These are phyloP conservation scores for Dendrolimus kikuchii DNA, from an alignment of 1,140 invertebrate genomes.

Conservation along the genomic window DNA sequence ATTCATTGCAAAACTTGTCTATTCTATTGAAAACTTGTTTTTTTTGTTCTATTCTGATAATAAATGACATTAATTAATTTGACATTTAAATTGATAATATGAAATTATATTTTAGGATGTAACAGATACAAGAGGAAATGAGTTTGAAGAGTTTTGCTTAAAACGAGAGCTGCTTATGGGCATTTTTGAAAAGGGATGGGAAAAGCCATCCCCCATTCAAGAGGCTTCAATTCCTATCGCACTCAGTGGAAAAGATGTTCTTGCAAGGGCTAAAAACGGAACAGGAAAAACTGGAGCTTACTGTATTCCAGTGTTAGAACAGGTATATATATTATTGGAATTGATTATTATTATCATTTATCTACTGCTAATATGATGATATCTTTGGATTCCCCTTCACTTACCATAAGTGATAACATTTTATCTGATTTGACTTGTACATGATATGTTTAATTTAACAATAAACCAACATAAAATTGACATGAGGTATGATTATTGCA, in stretches of 20 bases:
- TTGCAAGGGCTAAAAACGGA: constrained; percentile 99
- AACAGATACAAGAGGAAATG: constrained; percentile 98
- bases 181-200: constrained; percentile 99
- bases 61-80: no score
- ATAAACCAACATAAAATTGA: neutral
- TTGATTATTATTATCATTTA: constrained; percentile 6
- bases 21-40: no score
- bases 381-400: constrained; percentile 70
- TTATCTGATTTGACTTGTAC: constrained; percentile 27
- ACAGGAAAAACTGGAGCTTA: constrained; percentile 99
- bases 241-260: constrained; percentile 96
- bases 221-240: constrained; percentile 99
- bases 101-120: constrained; percentile 85
- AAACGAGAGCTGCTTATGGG: constrained; percentile 99
- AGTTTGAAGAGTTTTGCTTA: constrained; percentile 99
- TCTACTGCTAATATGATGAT: constrained; percentile 42
- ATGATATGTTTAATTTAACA: constrained; percentile 3
- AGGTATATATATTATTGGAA: constrained; percentile 53
- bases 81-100: no score
- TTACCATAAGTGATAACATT: constrained; percentile 62
- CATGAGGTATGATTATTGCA: constrained; percentile 11
- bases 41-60: no score
- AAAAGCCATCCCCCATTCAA: constrained; percentile 99
- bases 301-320: constrained; percentile 97
- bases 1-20: no score